These are phyloP conservation scores for Apodemus sylvaticus DNA, from an alignment of 2,113 vertebrate species.

Conservation along the genomic window DNA sequence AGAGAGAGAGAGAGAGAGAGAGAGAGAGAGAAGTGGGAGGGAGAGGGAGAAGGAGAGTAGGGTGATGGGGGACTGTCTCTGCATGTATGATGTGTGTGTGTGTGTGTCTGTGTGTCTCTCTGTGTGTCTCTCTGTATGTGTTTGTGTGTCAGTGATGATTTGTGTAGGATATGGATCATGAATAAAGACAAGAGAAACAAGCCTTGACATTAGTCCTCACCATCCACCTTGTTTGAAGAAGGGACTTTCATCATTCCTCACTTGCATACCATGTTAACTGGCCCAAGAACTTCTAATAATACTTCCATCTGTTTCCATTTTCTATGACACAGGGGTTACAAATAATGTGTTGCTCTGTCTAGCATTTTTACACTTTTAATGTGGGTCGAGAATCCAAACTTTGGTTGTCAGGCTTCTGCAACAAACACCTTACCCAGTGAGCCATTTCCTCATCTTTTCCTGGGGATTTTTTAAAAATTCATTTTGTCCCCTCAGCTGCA, in stretches of 20 bases:
- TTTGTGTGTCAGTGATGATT: neutral
- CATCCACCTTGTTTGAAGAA: neutral
- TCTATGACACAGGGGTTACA: neutral
- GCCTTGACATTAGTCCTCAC: neutral
- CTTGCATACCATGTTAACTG: too few relatives aligned
- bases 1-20: too few relatives aligned
- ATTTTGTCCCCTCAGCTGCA: neutral
- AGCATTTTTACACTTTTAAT: neutral
- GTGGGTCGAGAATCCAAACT: neutral
- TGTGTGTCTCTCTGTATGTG: too few relatives aligned
- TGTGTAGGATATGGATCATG: neutral
- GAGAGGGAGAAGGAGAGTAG: too few relatives aligned
- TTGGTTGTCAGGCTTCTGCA: neutral
- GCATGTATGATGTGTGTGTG: neutral
- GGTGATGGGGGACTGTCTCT: neutral
- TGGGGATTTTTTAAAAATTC: neutral
- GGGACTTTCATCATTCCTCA: neutral
- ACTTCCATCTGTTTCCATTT: neutral
- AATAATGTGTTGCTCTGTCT: neutral
- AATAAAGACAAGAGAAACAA: neutral
- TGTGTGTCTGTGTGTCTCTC: neutral
- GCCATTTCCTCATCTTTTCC: neutral
- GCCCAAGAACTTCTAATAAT: neutral
- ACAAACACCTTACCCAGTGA: neutral
- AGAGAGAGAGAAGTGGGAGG: too few relatives aligned